Evolutionary conservation across 2,113 vertebrate genomes (phyloP).

Genomic region (Mixornis gularis): DNA sequence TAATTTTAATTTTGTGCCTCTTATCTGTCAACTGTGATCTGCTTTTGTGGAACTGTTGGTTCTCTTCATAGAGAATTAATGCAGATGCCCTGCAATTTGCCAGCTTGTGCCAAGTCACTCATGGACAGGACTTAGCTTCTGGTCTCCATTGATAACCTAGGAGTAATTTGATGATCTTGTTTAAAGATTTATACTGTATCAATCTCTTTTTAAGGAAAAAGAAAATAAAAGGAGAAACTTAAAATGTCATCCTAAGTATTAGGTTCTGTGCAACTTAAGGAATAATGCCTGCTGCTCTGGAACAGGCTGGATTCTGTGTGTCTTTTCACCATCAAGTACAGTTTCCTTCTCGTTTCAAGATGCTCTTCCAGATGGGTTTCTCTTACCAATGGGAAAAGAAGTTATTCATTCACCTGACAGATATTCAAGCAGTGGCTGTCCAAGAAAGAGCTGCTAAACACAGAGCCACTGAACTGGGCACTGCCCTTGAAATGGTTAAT

Average conservation of each 20-base stretch:
- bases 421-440: background rate
- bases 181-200: background rate
- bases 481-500: constrained; percentile 17
- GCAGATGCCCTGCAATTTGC: background rate
- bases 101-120: background rate
- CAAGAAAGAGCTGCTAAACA: background rate
- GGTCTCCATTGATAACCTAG: background rate
- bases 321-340: background rate
- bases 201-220: background rate
- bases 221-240: background rate
- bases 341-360: background rate
- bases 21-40: background rate
- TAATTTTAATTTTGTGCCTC: background rate
- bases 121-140: background rate
- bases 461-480: background rate
- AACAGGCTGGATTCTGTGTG: background rate
- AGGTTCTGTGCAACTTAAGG: background rate
- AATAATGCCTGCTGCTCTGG: background rate
- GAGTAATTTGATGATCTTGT: background rate
- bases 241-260: background rate
- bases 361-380: background rate
- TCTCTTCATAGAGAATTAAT: background rate
- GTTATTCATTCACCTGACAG: background rate
- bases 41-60: background rate
- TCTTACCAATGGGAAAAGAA: background rate